These are phyloP conservation scores for Anneissia japonica DNA, from an alignment of 35 echinoderm and acorn worm species.

Conservation along the genomic window DNA sequence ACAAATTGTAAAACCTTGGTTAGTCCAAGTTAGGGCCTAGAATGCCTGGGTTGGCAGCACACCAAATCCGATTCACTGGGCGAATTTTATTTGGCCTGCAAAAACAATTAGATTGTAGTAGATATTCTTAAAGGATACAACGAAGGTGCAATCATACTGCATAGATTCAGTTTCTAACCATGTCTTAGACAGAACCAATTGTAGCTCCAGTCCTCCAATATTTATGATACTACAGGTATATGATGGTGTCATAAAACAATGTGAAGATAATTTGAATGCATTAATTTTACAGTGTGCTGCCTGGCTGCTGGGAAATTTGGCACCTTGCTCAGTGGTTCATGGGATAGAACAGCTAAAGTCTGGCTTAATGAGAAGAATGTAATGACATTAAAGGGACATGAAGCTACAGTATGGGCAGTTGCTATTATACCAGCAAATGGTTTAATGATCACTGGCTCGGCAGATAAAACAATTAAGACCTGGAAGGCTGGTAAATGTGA, in stretches of 20 bases:
- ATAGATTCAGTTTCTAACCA: too few species aligned
- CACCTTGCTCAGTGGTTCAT: conserved; percentile 90
- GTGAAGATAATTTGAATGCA: neutral
- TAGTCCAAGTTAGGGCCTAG: too few species aligned
- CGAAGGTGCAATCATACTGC: too few species aligned
- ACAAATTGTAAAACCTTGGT: too few species aligned
- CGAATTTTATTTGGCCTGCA: too few species aligned
- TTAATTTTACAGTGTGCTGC: conserved; percentile 59
- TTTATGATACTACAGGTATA: too few species aligned
- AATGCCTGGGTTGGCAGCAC: too few species aligned
- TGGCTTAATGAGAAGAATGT: conserved; percentile 84
- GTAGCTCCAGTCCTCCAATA: neutral
- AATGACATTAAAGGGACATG: conserved; percentile 72
- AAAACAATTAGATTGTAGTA: too few species aligned
- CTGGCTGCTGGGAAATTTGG: conserved; percentile 97
- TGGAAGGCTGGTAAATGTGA: conserved; percentile 89
- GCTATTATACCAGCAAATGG: conserved; percentile 88
- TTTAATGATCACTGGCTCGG: conserved; percentile 86
- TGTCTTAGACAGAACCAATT: too few species aligned
- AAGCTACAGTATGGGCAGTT: conserved; percentile 86
- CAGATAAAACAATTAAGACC: conserved; percentile 89
- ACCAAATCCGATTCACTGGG: too few species aligned
- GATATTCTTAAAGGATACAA: too few species aligned
- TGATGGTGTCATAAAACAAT: too few species aligned
- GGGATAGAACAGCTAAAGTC: conserved; percentile 84